These are phyloP conservation scores for Rissa tridactyla DNA, from an alignment of 2,113 vertebrate species.

Conservation along the genomic window DNA sequence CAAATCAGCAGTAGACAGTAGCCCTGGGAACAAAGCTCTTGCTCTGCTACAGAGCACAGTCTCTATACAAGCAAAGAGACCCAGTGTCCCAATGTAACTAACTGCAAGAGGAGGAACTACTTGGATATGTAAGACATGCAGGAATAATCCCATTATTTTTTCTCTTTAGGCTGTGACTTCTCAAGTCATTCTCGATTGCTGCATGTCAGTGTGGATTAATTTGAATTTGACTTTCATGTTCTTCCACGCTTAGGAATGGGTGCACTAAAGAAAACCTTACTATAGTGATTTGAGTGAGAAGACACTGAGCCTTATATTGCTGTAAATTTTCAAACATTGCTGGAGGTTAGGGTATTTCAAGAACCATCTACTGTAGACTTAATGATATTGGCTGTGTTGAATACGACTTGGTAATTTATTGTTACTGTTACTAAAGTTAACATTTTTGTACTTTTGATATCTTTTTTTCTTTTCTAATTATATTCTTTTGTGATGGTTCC, in stretches of 20 bases:
- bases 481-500: neutral
- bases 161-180: neutral
- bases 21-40: neutral
- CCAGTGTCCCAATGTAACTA: neutral
- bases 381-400: slow-evolving; percentile 14
- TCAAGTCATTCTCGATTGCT: slow-evolving; percentile 1
- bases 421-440: slow-evolving; percentile 19
- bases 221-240: slow-evolving; percentile 32
- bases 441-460: slow-evolving; percentile 21
- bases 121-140: neutral
- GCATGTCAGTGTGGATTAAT: slow-evolving; percentile 31
- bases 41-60: neutral
- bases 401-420: neutral
- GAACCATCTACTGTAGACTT: slow-evolving; percentile 4
- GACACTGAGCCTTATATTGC: slow-evolving; percentile 20
- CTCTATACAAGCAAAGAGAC: neutral
- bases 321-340: slow-evolving; percentile 45
- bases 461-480: neutral
- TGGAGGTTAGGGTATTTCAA: slow-evolving; percentile 31
- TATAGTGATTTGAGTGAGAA: slow-evolving; percentile 41
- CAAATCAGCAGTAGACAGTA: neutral
- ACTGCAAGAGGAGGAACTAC: neutral
- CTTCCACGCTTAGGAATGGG: slow-evolving; percentile 48
- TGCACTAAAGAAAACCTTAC: slow-evolving; percentile 11
- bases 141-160: slow-evolving; percentile 33